Percentiles rank a stretch among this genome's conserved stretches.
Evolutionary conservation across 2,888 invertebrate genomes (phyloP).

Genomic region (Zootermopsis nevadensis): DNA sequence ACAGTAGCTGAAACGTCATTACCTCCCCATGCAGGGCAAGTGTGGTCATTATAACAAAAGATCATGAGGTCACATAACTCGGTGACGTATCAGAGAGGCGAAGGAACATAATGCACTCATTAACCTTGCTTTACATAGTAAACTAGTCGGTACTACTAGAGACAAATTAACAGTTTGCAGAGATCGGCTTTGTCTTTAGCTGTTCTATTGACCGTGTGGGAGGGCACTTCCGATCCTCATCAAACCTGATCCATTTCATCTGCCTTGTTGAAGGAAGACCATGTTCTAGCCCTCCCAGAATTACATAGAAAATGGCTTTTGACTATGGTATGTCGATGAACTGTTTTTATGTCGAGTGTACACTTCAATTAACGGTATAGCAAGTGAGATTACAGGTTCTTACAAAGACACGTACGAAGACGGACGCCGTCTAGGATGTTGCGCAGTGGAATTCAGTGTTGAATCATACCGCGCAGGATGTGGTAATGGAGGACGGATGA

Average conservation of each 20-base stretch:
- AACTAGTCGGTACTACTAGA: neutral
- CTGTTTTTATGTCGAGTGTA: too few relatives aligned
- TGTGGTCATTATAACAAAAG: neutral
- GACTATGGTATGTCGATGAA: neutral
- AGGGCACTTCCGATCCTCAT: too few relatives aligned
- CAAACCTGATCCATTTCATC: too few relatives aligned
- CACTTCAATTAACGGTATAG: too few relatives aligned
- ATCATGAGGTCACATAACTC: neutral
- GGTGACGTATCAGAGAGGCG: neutral
- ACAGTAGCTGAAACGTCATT: too few relatives aligned
- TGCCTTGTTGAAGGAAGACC: too few relatives aligned
- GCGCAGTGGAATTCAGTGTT: too few relatives aligned
- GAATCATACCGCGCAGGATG: too few relatives aligned
- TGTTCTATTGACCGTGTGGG: neutral
- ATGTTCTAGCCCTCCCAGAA: neutral
- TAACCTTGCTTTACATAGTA: neutral
- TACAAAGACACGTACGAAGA: too few relatives aligned
- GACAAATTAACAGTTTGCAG: neutral
- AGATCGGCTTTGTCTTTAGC: neutral
- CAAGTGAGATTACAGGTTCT: too few relatives aligned
- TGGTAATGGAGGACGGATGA: too few relatives aligned
- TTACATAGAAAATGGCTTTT: neutral
- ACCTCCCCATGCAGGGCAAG: neutral
- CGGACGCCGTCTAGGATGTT: too few relatives aligned
- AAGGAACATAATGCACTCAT: neutral